Evolutionary conservation across 2,113 vertebrate species (phyloP), one percentile per base, ranked within the genome.

Genomic region (Gadus macrocephalus): DNA sequence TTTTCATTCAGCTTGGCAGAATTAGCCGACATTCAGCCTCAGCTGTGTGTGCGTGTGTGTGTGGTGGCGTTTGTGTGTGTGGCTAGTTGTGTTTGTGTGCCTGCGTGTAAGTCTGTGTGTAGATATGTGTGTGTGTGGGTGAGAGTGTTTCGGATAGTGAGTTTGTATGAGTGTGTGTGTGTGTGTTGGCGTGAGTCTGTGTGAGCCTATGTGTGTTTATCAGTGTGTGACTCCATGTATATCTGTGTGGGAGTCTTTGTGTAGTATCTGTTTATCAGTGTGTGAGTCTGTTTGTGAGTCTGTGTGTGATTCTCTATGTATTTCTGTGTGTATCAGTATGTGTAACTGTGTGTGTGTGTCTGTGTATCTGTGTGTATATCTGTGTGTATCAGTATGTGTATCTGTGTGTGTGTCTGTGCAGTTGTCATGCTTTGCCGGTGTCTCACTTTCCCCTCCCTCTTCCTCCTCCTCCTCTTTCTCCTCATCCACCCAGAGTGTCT

Each of bases 1-100:
- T 87, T 84, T 76, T 85, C 83, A 82, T 79, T 86, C 80, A 70
- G 74, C 74, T 4, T 49, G 83, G 86, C 79, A 86, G 84, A 89
- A 90, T 86, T 84, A 83, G 76, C 88, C 77, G 76, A 59, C 2
- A 17, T 71, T 79, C 69, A 60, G n/a, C 28, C 27, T 31, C 5
- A 6, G 31, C 31, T 31, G 31, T 31, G 31, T 31, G 31, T 31
- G 31, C 15, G 25, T 28, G 31, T 53, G 20, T 53, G 68, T 61
- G 27, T 16, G 11, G 17, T 15, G 4, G 12, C 25, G 31, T 53
- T 19, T 62, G 59, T 42, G 58, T 49, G 31, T 17, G 16, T 17
- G 22, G 22, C 1, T 1, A 25, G 22, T 64, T 22, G 38, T 4
- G 64, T 31, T 4, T 31, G 31, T 2, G 31, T 3, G 5, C 4